These are phyloP conservation scores for Prunella himalayana DNA, from an alignment of 2,113 vertebrate species.

Conservation along the genomic window DNA sequence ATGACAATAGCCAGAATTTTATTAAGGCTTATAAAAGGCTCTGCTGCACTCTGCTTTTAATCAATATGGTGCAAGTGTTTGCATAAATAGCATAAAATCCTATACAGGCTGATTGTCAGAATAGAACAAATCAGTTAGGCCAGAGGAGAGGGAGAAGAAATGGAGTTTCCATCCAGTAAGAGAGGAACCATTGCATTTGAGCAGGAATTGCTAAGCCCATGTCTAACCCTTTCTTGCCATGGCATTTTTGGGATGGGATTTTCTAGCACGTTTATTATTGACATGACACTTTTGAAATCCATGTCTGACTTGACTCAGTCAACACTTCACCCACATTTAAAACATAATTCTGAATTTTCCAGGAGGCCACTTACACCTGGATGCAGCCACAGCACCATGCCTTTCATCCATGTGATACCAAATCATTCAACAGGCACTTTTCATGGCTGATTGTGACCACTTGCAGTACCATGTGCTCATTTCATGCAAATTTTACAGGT, in stretches of 20 bases:
- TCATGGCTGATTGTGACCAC: not conserved
- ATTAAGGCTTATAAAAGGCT: not conserved
- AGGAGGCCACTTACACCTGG: not conserved
- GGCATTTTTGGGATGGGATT: not conserved
- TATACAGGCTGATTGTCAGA: not conserved
- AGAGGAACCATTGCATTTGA: not conserved
- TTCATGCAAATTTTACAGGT: not conserved
- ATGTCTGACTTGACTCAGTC: not conserved
- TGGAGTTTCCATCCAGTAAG: not conserved
- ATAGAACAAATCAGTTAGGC: not conserved
- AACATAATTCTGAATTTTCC: not conserved
- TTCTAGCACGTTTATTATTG: not conserved
- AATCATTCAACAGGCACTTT: not conserved
- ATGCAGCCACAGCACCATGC: not conserved
- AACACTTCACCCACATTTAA: not conserved
- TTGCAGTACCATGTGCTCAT: not conserved
- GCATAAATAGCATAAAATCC: not conserved
- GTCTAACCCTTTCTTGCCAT: not conserved
- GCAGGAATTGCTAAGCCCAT: not conserved
- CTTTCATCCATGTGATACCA: not conserved
- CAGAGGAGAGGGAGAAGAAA: not conserved
- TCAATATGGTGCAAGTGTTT: not conserved
- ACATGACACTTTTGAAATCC: not conserved
- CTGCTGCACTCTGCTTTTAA: conserved; percentile 5
- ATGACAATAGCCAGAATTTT: conserved; percentile 27